Evolutionary conservation across 2,888 invertebrate species (phyloP), one percentile per base, ranked within the genome.

Genomic region (Orchesellides sinensis): DNA sequence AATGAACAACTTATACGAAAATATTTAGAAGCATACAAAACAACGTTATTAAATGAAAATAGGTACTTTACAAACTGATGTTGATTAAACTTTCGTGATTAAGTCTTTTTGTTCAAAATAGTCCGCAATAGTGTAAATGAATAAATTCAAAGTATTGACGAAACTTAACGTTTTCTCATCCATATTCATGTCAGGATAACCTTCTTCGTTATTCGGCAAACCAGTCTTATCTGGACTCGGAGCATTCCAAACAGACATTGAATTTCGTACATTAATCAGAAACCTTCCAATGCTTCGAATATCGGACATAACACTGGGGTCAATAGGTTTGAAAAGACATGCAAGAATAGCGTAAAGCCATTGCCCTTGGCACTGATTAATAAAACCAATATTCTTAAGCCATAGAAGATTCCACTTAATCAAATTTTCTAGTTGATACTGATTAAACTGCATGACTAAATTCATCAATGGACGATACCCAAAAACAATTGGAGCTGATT

Each of bases 71-170:
- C n/a, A n/a, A n/a, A n/a, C n/a, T n/a, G n/a, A 32, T 32, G 10
- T 6, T 32, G 10, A 32, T 70, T 59, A 74, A n/a, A 74, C 23
- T 6, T 35, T 17, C 59, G 32, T 65, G 8, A 83, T 72, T 29
- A 88, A 79, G 81, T 88, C 88, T 25, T 84, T 84, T 66, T 88
- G 88, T 6, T 69, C 47, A 73, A 87, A 88, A 40, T 85, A 87
- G 69, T 87, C 83, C 2, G 82, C 85, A 32, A 86, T 84, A n/a
- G 86, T 54, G 32, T 82, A 79, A 63, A 88, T 85, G 56, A 88
- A 85, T 8, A 88, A 65, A 56, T 88, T 87, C 10, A 86, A 68
- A 0, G 84, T 79, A 47, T 85, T 80, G 8, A 88, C 61, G 25
- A 77, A 83, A 61, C 86, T 86, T 12, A 63, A 40, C 21, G 70